Base-by-base conservation (phyloP, 2,888 invertebrate species). In the Andrena flavipes region DNA sequence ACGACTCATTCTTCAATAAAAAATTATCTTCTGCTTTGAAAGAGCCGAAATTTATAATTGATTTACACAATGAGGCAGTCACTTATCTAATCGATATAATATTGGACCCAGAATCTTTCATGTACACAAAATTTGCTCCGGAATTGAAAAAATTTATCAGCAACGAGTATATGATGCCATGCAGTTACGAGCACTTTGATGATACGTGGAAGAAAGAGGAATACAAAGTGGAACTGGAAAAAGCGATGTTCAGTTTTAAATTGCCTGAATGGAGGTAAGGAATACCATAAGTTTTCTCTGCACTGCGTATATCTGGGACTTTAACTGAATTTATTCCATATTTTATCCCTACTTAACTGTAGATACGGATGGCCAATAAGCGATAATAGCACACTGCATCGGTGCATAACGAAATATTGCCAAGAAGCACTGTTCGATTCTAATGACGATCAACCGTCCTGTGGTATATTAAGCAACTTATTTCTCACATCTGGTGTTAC, bases 61-160 rank as follows among this genome's bases (percentile, higher is more conserved):
- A 94, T 70, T 94, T 97, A 65, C 97, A 96, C 90, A 97, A 97
- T 91, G 95, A 95, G 86, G 96, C 96, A 30, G 95, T 97, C 29
- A 95, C 95, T 65, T 95, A 95, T 88, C 92, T 97, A 65, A 95
- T 95, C 54, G 92, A 95, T 60, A 95, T 96, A 67, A 94, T 96
- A 48, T 95, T 96, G 42, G 95, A 96, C 91, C 94, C 95, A 84
- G 95, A 96, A 84, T 93, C 96, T 54, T 94, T 95, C 8, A 95
- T 96, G 84, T 95, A 96, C 85, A 95, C 96, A 0, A 94, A 95
- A 88, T 96, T 97, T 92, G 96, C 97, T 0, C 92, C 95, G 26
- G 96, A 97, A 90, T 95, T 97, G 77, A 95, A 95, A 76, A 91
- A 94, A 54, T 87, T 90, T 4, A 92, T 96, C 72, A 94, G 95